A percentile compares a stretch with the other conserved stretches of the same genome.
Evolutionary conservation across 1,140 invertebrate species (phyloP).

Genomic region (Drosophila nikananu): DNA sequence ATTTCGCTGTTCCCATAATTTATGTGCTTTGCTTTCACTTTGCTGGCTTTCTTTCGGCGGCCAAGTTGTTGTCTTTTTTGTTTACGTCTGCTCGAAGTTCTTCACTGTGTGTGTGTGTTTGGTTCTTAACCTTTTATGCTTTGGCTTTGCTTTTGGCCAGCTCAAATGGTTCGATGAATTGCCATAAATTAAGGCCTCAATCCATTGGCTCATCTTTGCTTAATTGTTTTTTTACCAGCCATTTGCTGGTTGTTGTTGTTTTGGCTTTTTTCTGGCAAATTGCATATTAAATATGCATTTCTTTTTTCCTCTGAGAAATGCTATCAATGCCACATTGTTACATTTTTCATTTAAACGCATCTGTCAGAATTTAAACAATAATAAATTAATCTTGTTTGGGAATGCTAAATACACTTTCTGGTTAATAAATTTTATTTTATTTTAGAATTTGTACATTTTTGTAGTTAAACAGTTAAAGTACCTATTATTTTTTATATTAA

Average conservation of each 20-base stretch:
- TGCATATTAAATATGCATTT: constrained; percentile 29
- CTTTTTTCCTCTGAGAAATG: constrained; percentile 23
- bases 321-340: constrained; percentile 51
- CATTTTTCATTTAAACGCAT: constrained; percentile 39
- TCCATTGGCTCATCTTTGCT: constrained; percentile 28
- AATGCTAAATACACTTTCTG: constrained; percentile 3
- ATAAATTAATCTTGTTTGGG: not conserved
- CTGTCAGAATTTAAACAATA: constrained; percentile 15
- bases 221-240: constrained; percentile 42
- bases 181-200: constrained; percentile 46
- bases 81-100: constrained; percentile 61
- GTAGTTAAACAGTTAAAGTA: too few species aligned
- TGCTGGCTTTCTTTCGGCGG: constrained; percentile 35
- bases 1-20: constrained; percentile 39
- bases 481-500: not conserved
- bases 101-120: constrained; percentile 5
- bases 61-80: constrained; percentile 47
- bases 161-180: constrained; percentile 48
- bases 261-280: constrained; percentile 22
- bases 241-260: constrained; percentile 25
- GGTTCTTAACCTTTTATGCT: constrained; percentile 26
- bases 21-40: constrained; percentile 57
- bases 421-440: too few species aligned
- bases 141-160: constrained; percentile 10
- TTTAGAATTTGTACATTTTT: not conserved